Evolutionary conservation across 2,797 vertebrate species (phyloP).

Genomic region (Propithecus deckenii): DNA sequence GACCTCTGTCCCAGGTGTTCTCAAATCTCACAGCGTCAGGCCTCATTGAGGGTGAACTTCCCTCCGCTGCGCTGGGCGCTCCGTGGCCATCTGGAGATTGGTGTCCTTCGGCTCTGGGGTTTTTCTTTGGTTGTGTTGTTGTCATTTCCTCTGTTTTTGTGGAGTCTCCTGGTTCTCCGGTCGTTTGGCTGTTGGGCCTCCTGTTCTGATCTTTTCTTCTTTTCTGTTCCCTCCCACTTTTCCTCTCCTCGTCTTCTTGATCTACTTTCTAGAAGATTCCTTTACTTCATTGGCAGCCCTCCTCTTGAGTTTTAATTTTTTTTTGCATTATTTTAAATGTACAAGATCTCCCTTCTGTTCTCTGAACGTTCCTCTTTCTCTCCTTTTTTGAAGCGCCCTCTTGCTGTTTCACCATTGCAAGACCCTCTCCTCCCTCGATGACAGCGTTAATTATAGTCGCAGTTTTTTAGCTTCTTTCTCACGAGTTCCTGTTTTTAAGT

Average conservation of each 20-base stretch:
- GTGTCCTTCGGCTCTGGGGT: not conserved
- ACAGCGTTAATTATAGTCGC: fast-evolving
- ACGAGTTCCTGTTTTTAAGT: not conserved
- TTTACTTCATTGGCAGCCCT: not conserved
- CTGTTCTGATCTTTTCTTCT: too few species aligned
- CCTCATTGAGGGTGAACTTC: fast-evolving
- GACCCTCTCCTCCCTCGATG: not conserved
- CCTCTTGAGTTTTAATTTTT: not conserved
- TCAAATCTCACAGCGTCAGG: fast-evolving
- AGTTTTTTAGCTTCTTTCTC: not conserved
- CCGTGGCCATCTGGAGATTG: not conserved
- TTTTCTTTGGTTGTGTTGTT: not conserved
- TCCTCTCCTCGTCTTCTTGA: not conserved
- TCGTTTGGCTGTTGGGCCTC: fast-evolving
- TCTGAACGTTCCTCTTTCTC: not conserved
- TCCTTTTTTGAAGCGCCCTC: not conserved
- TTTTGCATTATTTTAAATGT: not conserved
- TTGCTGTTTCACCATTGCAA: fast-evolving
- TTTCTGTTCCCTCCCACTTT: not conserved
- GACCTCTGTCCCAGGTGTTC: not conserved
- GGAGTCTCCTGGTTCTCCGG: too few species aligned
- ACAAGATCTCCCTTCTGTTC: not conserved
- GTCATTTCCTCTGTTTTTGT: not conserved
- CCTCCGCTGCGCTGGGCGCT: too few species aligned
- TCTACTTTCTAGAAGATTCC: not conserved